These are phyloP conservation scores for Hofmannophila pseudospretella DNA, from an alignment of 2,888 invertebrate species.

Conservation along the genomic window DNA sequence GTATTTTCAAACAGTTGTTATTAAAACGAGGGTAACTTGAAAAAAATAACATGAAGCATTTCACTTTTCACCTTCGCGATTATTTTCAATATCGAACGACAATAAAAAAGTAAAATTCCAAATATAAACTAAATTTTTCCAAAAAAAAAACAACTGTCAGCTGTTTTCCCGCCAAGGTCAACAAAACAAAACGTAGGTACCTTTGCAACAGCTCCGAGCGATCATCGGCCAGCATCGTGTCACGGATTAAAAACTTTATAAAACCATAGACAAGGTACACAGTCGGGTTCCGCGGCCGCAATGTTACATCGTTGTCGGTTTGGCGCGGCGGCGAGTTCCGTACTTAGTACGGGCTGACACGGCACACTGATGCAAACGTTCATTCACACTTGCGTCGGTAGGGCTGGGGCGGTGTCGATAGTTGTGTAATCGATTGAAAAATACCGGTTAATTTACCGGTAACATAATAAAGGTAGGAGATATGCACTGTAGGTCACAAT, in stretches of 20 bases:
- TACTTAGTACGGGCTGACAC: slow-evolving; percentile 72
- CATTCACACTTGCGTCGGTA: slow-evolving; percentile 58
- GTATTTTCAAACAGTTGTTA: no score
- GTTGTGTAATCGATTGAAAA: slow-evolving; percentile 1
- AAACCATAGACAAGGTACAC: slow-evolving; percentile 3
- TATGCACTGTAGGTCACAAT: no score
- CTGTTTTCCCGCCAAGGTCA: neutral
- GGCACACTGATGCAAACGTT: slow-evolving; percentile 60
- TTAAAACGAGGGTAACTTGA: no score
- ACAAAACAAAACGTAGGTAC: slow-evolving; percentile 6
- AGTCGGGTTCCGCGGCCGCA: slow-evolving; percentile 21
- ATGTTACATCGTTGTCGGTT: slow-evolving; percentile 30
- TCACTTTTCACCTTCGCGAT: no score
- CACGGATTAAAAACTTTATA: slow-evolving; percentile 1
- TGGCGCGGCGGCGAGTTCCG: slow-evolving; percentile 34
- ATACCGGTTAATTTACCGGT: no score
- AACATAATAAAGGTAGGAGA: no score
- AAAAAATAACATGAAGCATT: no score
- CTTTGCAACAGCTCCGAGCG: slow-evolving; percentile 9
- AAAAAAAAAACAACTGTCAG: no score
- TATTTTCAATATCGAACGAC: no score
- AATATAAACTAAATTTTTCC: no score
- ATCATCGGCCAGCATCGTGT: slow-evolving; percentile 9
- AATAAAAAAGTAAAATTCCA: no score
- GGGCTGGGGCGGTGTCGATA: slow-evolving; percentile 32